Conservation (phyloP, 1,140 invertebrate species). For the Drosophila eugracilis region DNA sequence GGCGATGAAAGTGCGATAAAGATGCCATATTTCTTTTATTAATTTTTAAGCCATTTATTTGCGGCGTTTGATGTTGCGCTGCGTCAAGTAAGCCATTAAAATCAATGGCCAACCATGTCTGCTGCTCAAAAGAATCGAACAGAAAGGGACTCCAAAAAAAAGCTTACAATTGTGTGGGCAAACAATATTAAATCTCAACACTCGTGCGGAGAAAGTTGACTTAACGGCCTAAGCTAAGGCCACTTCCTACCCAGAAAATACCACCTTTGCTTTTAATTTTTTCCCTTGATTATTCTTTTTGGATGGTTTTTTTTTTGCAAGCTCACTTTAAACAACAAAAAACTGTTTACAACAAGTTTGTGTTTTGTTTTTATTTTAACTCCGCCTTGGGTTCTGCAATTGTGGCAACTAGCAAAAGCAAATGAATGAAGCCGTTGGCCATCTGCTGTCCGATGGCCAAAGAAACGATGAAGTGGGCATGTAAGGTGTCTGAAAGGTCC, state of each 20-base stretch:
- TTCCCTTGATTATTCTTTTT: conserved; percentile 35
- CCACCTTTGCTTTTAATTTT: conserved; percentile 36
- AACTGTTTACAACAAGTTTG: conserved; percentile 35
- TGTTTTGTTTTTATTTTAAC: conserved; percentile 44
- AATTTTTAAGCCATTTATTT: conserved; percentile 57
- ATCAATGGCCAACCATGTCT: conserved; percentile 47
- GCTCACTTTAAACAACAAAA: conserved; percentile 56
- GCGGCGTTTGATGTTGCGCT: conserved; percentile 32
- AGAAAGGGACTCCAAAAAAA: conserved; percentile 38
- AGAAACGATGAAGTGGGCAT: conserved; percentile 13
- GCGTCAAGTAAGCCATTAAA: conserved; percentile 64
- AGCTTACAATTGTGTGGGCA: conserved; percentile 67
- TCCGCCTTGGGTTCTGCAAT: conserved; percentile 22
- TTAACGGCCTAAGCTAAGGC: conserved; percentile 61
- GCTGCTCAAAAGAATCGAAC: conserved; percentile 39
- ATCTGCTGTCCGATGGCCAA: conserved; percentile 23
- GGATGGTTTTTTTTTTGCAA: conserved; percentile 44
- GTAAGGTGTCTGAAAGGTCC: conserved; percentile 22
- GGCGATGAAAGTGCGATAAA: conserved; percentile 76
- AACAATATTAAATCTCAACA: conserved; percentile 81
- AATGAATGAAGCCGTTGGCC: conserved; percentile 63
- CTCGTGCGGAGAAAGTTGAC: conserved; percentile 78
- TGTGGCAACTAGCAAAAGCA: conserved; percentile 45
- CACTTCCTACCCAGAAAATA: conserved; percentile 5
- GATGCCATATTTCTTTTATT: conserved; percentile 63